Evolutionary conservation across 2,888 invertebrate genomes (phyloP), one percentile per base, ranked within the genome.

Genomic region (Eupithecia inturbata): DNA sequence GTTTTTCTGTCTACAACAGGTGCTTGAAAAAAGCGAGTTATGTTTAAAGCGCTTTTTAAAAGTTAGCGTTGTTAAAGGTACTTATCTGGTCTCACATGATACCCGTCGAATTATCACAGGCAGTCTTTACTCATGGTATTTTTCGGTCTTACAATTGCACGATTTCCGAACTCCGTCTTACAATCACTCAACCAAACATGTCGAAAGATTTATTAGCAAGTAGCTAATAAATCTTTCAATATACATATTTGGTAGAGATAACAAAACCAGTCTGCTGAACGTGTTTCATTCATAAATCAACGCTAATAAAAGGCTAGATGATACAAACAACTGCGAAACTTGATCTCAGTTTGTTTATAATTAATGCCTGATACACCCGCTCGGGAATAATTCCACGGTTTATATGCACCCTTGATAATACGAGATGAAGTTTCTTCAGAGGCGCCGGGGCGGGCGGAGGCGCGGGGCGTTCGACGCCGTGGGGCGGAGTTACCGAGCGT

Each of bases 381-480:
- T 83, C 84, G 91, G 89, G 91, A 89, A 90, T 91, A 91, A 92
- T 92, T 91, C 88, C 87, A 88, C 88, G 91, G 92, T 89, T 90
- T 91, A 91, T 92, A 91, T 92, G 91, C 91, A 92, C 92, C 92
- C 93, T 91, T 90, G 89, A 91, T 92, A 92, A 90, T 92, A 90
- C 87, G 92, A 91, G 92, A 92, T 91, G 90, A 92, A 93, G 92
- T 94, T 94, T 91, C 91, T 90, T 91, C 87, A 89, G 91, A 90
- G 76, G 77, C 90, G 91, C 83, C 89, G 89, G 89, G 84, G 88
- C 87, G 89, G 76, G 66, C 19, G 90, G 87, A 82, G 87, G 89
- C 84, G 89, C 87, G 87, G 88, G 92, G 92, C 91, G 91, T 88
- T 73, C 82, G 87, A 84, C 87, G 87, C 84, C 87, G 87, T 85